Evolutionary conservation across 2,888 invertebrate species (phyloP).

Genomic region (Agonopterix alstromeriana): DNA sequence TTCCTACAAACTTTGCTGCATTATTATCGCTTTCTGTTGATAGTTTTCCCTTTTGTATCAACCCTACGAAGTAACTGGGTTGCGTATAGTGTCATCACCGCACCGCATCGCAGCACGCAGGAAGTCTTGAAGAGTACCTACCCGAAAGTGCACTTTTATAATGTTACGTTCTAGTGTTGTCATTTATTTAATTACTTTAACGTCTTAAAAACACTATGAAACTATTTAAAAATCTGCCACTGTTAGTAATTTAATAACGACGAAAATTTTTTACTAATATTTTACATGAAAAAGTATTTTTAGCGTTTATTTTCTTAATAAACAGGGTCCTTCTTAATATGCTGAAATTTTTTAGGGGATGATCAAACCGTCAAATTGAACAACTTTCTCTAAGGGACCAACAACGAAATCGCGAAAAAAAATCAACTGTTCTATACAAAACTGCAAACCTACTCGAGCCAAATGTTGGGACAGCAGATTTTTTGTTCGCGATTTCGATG

Average conservation of each 20-base stretch:
- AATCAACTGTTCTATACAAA: no score
- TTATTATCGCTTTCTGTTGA: no score
- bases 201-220: not conserved
- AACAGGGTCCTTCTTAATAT: no score
- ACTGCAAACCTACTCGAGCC: no score
- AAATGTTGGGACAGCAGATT: no score
- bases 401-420: not conserved
- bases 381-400: not conserved
- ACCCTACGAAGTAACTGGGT: slow-evolving; percentile 38
- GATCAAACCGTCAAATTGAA: not conserved
- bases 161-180: not conserved
- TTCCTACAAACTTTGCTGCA: no score
- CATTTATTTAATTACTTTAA: not conserved
- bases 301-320: no score
- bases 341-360: no score
- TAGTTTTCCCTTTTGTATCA: slow-evolving; percentile 9
- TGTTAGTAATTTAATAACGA: not conserved
- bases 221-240: not conserved
- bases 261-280: not conserved
- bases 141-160: slow-evolving; percentile 7
- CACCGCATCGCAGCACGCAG: slow-evolving; percentile 16
- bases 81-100: slow-evolving; percentile 39
- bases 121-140: slow-evolving; percentile 40
- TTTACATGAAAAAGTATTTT: no score
- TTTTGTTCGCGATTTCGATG: no score